These are phyloP conservation scores for Drosophila ambigua DNA, from an alignment of 1,140 invertebrate genomes.

Conservation along the genomic window DNA sequence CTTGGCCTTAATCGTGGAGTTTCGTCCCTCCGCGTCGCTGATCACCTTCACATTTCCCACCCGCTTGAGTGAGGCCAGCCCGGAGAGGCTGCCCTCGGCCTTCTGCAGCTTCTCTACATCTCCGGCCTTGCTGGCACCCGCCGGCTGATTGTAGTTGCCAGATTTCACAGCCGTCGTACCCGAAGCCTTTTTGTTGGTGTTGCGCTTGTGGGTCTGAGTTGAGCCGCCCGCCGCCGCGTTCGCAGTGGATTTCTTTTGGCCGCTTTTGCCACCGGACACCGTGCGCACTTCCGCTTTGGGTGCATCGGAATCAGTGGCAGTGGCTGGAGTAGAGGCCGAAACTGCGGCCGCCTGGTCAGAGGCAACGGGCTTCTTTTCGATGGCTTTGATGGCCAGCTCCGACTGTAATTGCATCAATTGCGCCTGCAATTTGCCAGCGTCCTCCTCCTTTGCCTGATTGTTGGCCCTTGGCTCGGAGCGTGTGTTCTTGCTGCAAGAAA, in stretches of 20 bases:
- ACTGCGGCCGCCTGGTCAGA: conserved; percentile 12
- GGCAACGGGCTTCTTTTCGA: conserved; percentile 56
- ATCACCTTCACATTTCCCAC: conserved; percentile 91
- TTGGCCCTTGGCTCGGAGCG: conserved; percentile 71
- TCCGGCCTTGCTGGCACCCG: conserved; percentile 71
- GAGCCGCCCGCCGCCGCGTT: conserved; percentile 34
- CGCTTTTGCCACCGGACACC: conserved; percentile 63
- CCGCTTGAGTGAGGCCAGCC: conserved; percentile 89
- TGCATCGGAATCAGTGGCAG: conserved; percentile 12
- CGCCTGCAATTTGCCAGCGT: conserved; percentile 68
- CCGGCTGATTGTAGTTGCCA: conserved; percentile 73
- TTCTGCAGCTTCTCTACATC: conserved; percentile 84
- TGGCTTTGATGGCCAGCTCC: conserved; percentile 72
- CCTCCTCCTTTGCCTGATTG: conserved; percentile 42
- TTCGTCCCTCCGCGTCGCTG: conserved; percentile 88
- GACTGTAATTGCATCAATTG: conserved; percentile 79
- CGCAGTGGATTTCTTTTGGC: conserved; percentile 72
- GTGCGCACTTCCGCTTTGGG: conserved; percentile 75
- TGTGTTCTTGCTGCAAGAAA: conserved; percentile 76
- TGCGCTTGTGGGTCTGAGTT: conserved; percentile 49
- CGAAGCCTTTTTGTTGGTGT: conserved; percentile 66
- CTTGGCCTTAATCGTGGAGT: conserved; percentile 92
- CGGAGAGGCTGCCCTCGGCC: conserved; percentile 91
- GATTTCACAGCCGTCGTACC: conserved; percentile 47
- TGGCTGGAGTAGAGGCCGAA: background rate